phyloP scores from a whole-genome alignment of 2,113 vertebrate genomes.

The Nibea albiflora region DNA sequence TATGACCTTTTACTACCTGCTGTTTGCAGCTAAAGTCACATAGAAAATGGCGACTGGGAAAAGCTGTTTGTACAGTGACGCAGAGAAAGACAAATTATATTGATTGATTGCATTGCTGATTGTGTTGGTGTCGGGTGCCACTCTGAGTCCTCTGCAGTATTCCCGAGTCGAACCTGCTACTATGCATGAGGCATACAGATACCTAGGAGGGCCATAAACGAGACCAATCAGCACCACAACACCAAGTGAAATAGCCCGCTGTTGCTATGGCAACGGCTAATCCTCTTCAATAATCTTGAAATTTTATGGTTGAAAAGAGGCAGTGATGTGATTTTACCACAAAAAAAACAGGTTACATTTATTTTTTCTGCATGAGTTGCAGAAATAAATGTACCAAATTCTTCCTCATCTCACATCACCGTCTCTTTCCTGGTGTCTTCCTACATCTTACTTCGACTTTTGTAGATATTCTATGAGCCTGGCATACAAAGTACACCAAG shows the following conservation, averaged over 20 bases:
- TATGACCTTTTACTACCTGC: constrained; percentile 14
- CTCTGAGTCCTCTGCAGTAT: constrained; percentile 26
- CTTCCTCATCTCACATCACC: background rate
- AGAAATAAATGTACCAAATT: background rate
- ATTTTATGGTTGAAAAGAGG: constrained; percentile 28
- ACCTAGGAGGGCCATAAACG: constrained; percentile 48
- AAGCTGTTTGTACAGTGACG: background rate
- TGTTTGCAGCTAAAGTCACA: constrained; percentile 12
- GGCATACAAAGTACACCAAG: background rate
- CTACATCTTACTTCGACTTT: background rate
- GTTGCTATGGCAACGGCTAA: constrained; percentile 73
- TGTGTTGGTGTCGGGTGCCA: constrained; percentile 6
- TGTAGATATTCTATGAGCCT: background rate
- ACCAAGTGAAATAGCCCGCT: constrained; percentile 27
- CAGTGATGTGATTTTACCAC: constrained; percentile 13
- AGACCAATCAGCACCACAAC: constrained; percentile 48
- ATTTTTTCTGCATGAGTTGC: background rate
- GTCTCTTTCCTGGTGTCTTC: background rate
- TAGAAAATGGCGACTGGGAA: background rate
- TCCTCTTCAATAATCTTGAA: constrained; percentile 37
- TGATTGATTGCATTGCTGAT: background rate
- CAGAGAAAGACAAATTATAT: background rate
- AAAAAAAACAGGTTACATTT: background rate
- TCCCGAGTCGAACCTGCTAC: constrained; percentile 43
- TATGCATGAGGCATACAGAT: constrained; percentile 38